phyloP scores from a whole-genome alignment of 2,113 vertebrate genomes.

The Solenodon paradoxus region DNA sequence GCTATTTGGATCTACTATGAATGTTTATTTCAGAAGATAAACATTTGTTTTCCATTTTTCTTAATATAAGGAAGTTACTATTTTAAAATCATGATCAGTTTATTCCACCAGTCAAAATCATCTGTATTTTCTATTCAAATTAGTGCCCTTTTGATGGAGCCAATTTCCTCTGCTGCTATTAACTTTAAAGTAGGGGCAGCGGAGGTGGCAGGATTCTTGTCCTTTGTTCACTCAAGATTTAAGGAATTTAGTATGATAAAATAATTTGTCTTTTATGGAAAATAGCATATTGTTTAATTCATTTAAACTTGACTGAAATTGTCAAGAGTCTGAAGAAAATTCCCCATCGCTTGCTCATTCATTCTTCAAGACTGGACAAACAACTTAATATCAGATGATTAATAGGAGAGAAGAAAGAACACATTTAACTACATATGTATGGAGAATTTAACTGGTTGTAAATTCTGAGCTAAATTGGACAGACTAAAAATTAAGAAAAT shows the following conservation, averaged over 20 bases:
- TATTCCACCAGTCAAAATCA: neutral
- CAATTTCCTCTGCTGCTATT: neutral
- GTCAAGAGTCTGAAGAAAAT: no score
- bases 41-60: neutral
- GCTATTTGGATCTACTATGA: neutral
- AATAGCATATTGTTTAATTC: neutral
- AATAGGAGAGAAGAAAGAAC: no score
- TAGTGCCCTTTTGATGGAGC: neutral
- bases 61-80: neutral
- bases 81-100: neutral
- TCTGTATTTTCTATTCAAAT: neutral
- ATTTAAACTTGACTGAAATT: constrained; percentile 1
- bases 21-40: neutral
- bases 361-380: no score
- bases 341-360: no score
- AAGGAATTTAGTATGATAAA: neutral
- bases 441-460: no score
- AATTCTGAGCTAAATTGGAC: no score
- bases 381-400: no score
- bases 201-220: neutral
- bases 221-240: neutral
- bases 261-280: neutral
- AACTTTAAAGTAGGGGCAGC: neutral
- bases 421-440: no score
- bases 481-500: no score